Evolutionary conservation across 2,888 invertebrate genomes (phyloP), one percentile per base, ranked within the genome.

Genomic region (Scaptomyza reducta): DNA sequence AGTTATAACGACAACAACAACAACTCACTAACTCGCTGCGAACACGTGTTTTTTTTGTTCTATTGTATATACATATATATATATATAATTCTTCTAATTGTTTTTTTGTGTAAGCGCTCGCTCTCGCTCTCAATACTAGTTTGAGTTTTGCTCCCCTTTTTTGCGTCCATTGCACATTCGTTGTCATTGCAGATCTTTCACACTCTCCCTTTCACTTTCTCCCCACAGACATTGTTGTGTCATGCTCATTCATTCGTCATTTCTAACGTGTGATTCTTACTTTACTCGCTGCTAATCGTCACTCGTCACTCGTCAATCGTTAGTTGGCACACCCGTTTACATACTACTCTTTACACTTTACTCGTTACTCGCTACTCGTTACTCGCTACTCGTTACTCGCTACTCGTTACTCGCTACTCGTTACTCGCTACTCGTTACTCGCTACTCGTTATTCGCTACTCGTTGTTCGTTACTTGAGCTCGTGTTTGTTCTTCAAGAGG

Each of bases 1-100:
- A 54, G 61, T 49, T 49, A 27, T 56, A 70, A 62, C 70, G 60
- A 69, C 69, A 50, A 9, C 29, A 33, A 13, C 29, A 31, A 4
- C 27, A 59, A 68, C 29, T 59, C 69, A 68, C 54, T 54, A 49
- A 42, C 53, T 54, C 31, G 47, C 27, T 29, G 56, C 49, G 38
- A 18, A 50, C 67, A 57, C 49, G 25, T 46, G 68, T 47, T 54
- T 25, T 41, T 41, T 6, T n/a, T 35, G n/a, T 38, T 38, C 27
- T 35, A 16, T 59, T 33, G 14, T 42, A 35, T 47, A 35, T 47
- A 22, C 22, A 5, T 33, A 54, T 47, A 5, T 63, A n/a, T 22
- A 38, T 38, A n/a, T 5, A n/a, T 13, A 11, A 11, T 46, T 46
- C 40, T 41, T 46, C 14, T 41, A 25, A 41, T 14, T 62, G 61